Base-by-base conservation (phyloP, 1,140 invertebrate genomes). In the Ericerus pela region DNA sequence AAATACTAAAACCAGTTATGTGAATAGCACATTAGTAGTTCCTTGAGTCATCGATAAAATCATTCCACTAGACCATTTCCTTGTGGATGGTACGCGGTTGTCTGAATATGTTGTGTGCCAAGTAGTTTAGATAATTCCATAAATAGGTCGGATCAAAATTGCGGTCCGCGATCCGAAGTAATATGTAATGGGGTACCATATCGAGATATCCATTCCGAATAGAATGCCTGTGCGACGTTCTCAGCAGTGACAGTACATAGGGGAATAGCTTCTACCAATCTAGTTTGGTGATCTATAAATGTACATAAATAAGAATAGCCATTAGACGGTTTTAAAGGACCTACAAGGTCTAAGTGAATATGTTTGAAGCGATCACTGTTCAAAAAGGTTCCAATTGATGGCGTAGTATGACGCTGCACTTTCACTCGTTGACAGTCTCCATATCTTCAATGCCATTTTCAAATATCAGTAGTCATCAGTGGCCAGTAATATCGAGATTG, bases 271-370 rank as follows among this genome's bases (percentile, higher is more conserved):
- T 68, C 66, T 31, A 65, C 63, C 67, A 67, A 70, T 26, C 65
- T 62, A 6, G 67, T 47, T 29, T 61, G 64, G 6, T 64, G 38
- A 41, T 69, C 68, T 0, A 70, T 57, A 36, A 63, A 61, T 4
- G 63, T 68, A 4, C 68, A 58, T 10, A 58, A 60, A 51, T 67
- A 68, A 2, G 61, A 56, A 43, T 20, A 58, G 2, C 59, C 58
- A 22, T 56, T 18, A 3, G 59, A 63, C 14, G 54, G 41, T 8
- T 63, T 62, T 11, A 69, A 54, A 11, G 59, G 64, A 11, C 62
- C 67, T 10, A 73, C 62, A 1, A 77, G 62, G 61, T 77, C 75
- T 0, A 76, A 58, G 60, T 77, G 69, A 0, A 76, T 59, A 55
- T 73, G 67, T 14, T 54, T 24, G n/a, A 54, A 54, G 37, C 37